Evolutionary conservation across 1,140 invertebrate species (phyloP).

Genomic region (Calliopsis andreniformis): DNA sequence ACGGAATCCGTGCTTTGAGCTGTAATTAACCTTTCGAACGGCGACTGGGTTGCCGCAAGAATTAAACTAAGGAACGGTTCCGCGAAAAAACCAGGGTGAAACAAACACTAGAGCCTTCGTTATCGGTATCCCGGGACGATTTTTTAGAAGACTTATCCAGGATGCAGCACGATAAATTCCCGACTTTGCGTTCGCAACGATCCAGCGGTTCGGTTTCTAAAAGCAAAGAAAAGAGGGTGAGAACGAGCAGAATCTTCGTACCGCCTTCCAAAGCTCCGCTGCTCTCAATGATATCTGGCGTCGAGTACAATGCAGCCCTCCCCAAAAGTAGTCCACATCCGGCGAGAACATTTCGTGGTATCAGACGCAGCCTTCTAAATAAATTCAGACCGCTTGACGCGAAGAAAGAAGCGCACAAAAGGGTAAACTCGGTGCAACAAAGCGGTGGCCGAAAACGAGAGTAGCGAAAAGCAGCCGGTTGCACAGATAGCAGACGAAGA

Average conservation of each 20-base stretch:
- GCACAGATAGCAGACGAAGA: too few species aligned
- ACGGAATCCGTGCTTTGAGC: not conserved
- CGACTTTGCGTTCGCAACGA: too few species aligned
- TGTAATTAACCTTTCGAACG: conserved; percentile 28
- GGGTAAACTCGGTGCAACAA: not conserved
- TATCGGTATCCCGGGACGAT: not conserved
- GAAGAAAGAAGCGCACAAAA: not conserved
- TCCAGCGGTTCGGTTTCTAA: too few species aligned
- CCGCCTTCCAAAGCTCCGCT: not conserved
- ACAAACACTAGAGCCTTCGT: not conserved
- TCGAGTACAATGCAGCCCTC: conserved; percentile 20
- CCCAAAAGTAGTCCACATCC: not conserved
- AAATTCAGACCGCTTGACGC: not conserved
- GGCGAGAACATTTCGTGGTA: not conserved
- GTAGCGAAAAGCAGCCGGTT: not conserved
- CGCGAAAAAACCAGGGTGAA: not conserved
- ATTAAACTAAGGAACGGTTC: conserved; percentile 6
- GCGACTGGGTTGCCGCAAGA: not conserved
- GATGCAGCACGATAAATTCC: too few species aligned
- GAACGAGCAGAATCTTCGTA: not conserved
- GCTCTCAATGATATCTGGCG: conserved; percentile 10
- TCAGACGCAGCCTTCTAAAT: not conserved
- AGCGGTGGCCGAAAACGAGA: too few species aligned
- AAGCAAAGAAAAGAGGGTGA: not conserved
- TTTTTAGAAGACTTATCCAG: too few species aligned